phyloP scores from a whole-genome alignment of 2,888 invertebrate species.

The Drosophila pegasa region DNA sequence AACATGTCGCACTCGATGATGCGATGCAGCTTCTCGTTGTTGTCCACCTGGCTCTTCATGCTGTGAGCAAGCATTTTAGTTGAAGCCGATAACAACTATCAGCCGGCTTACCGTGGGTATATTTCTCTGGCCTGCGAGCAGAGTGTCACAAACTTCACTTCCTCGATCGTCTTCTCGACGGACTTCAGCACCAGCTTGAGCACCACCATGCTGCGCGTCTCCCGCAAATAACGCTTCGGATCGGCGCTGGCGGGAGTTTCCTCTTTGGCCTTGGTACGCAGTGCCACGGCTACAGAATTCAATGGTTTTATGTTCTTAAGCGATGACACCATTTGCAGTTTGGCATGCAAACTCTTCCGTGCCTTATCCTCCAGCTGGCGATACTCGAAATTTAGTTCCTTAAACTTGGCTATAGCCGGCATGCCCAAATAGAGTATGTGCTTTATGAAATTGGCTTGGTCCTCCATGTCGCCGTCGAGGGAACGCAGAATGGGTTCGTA shows the following conservation, averaged over 20 bases:
- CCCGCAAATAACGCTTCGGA: conserved; percentile 81
- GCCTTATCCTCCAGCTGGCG: conserved; percentile 78
- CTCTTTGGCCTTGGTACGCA: conserved; percentile 25
- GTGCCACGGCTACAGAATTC: not conserved
- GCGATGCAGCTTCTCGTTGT: conserved; percentile 80
- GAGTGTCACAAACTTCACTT: conserved; percentile 82
- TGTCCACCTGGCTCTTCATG: conserved; percentile 81
- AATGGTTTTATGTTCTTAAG: conserved; percentile 47
- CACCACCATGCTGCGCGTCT: conserved; percentile 83
- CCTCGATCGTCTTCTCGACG: conserved; percentile 81
- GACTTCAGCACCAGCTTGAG: conserved; percentile 79
- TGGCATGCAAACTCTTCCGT: conserved; percentile 71
- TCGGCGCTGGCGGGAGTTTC: conserved; percentile 34
- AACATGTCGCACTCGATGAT: conserved; percentile 75
- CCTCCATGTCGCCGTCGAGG: conserved; percentile 82
- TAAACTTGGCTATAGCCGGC: conserved; percentile 81
- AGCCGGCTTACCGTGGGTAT: conserved; percentile 77
- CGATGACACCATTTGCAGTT: conserved; percentile 70
- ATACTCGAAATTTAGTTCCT: conserved; percentile 75
- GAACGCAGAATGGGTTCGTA: conserved; percentile 84
- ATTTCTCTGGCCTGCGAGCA: conserved; percentile 82
- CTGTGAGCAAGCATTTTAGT: conserved; percentile 47
- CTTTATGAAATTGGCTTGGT: conserved; percentile 82
- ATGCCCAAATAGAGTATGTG: conserved; percentile 82
- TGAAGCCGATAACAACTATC: not conserved